These are phyloP conservation scores for Diarsia dahlii DNA, from an alignment of 2,888 invertebrate genomes.

Conservation along the genomic window DNA sequence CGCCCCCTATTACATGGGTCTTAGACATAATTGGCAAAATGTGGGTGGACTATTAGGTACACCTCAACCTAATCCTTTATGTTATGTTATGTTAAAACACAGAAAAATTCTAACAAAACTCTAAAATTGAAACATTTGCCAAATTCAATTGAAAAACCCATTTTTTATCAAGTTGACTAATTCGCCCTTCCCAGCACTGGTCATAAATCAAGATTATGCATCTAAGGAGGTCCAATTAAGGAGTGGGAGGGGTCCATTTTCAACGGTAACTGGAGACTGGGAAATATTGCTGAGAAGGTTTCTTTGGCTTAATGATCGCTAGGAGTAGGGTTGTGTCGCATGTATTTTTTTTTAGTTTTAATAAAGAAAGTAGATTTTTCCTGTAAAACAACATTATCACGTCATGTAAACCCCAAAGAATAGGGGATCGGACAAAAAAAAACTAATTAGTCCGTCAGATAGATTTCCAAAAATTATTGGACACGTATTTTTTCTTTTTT, in stretches of 20 bases:
- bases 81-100: too few relatives aligned
- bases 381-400: too few relatives aligned
- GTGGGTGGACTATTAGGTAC: too few relatives aligned
- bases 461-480: too few relatives aligned
- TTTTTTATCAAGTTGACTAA: slow-evolving; percentile 36
- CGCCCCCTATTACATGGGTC: too few relatives aligned
- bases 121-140: slow-evolving; percentile 23
- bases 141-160: slow-evolving; percentile 25
- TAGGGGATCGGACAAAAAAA: too few relatives aligned
- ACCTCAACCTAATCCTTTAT: too few relatives aligned
- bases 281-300: slow-evolving; percentile 38
- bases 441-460: too few relatives aligned
- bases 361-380: not conserved
- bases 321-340: slow-evolving; percentile 27
- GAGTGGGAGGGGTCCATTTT: slow-evolving; percentile 44
- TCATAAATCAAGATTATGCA: slow-evolving; percentile 65
- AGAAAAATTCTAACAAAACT: too few relatives aligned
- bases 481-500: too few relatives aligned
- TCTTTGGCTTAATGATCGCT: slow-evolving; percentile 42
- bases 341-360: not conserved
- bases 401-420: too few relatives aligned
- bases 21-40: too few relatives aligned
- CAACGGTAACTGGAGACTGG: slow-evolving; percentile 52
- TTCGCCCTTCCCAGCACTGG: slow-evolving; percentile 7
- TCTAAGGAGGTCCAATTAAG: slow-evolving; percentile 67